Evolutionary conservation across 2,113 vertebrate species (phyloP), one percentile per base, ranked within the genome.

Genomic region (Pteropus alecto): DNA sequence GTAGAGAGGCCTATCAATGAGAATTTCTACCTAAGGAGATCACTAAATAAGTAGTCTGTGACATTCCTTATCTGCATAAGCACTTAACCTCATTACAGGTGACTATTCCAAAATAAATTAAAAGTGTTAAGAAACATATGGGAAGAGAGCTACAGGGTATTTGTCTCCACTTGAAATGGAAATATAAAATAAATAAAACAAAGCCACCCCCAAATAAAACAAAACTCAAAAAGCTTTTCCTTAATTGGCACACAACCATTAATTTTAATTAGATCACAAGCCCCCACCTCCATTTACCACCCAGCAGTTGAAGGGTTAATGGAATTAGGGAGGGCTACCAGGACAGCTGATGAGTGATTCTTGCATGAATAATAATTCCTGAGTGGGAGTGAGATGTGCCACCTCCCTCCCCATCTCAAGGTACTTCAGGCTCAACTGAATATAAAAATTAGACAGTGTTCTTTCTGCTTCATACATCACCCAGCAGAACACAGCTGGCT

Each of bases 221-320:
- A 76, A 68, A 97, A 51, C 54, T 70, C 46, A 68, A 35, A 87
- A 73, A 79, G 28, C 22, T 97, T 91, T 41, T 97, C 92, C 35
- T 97, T 98, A 97, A 98, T 97, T 97, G 71, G 65, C 92, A 78
- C 33, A 33, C 16, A 92, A 46, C 91, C 94, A 96, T 97, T 97
- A 97, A 97, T 97, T 98, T 96, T 97, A 95, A 96, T 97, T 67
- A 88, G 73, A 95, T 97, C 89, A 78, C 21, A 93, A 91, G n/a
- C 79, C 58, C 77, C 24, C 79, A 28, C 41, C 24, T 79, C 33
- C 41, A 16, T 97, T 98, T 97, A 94, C 94, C 78, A 97, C 88
- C 88, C 60, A 74, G 95, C 60, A 71, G 81, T 95, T 96, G 81
- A 98, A 85, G 95, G 96, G 98, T 98, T 98, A 98, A 98, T 97